phyloP scores from a whole-genome alignment of 2,797 vertebrate genomes.

The Molossus molossus region DNA sequence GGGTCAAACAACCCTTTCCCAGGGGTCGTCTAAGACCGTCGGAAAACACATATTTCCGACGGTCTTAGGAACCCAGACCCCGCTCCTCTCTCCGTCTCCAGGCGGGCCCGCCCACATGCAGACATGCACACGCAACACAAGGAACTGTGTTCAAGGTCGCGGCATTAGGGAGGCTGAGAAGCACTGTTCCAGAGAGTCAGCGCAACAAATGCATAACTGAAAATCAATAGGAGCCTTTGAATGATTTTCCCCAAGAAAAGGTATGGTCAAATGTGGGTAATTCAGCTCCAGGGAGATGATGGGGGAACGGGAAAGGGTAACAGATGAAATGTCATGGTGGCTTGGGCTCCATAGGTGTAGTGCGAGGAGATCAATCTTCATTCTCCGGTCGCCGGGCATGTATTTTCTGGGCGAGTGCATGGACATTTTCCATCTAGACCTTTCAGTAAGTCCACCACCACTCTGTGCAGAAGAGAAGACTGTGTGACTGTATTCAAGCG shows the following conservation, averaged over 20 bases:
- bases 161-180: too few relatives aligned
- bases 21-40: too few relatives aligned
- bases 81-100: too few relatives aligned
- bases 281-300: accelerated
- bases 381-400: not conserved
- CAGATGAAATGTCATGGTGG: accelerated
- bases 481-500: not conserved
- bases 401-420: not conserved
- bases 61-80: too few relatives aligned
- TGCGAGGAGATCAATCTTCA: not conserved
- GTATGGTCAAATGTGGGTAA: not conserved
- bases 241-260: not conserved
- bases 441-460: not conserved
- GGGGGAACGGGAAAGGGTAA: accelerated
- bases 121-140: too few relatives aligned
- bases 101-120: too few relatives aligned
- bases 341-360: not conserved
- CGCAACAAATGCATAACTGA: not conserved
- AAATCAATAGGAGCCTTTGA: not conserved
- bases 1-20: too few relatives aligned
- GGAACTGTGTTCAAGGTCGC: too few relatives aligned
- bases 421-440: not conserved
- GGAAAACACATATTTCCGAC: too few relatives aligned
- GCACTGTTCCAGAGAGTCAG: not conserved
- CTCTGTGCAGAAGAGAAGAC: not conserved